Conservation (phyloP, 2,113 vertebrate genomes). For the Formicarius rufipectus region DNA sequence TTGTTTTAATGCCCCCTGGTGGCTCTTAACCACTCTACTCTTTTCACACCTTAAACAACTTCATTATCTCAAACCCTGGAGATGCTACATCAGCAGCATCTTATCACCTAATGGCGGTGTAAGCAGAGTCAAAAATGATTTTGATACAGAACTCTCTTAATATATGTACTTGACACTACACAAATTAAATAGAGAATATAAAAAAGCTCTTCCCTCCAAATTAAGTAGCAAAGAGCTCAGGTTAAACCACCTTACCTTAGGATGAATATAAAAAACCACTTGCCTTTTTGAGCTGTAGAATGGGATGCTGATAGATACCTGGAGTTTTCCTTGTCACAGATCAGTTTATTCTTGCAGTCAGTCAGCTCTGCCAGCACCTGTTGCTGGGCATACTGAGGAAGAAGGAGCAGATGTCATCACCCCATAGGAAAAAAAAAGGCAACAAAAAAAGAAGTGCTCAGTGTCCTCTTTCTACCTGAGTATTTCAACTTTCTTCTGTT, state of each 20-base stretch:
- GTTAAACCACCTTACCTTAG: neutral
- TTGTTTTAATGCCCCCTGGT: conserved; percentile 8
- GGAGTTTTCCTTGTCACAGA: conserved; percentile 70
- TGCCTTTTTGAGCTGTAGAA: neutral
- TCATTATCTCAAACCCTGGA: neutral
- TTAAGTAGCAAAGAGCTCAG: neutral
- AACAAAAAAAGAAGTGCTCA: neutral
- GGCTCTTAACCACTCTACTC: neutral
- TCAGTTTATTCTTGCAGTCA: conserved; percentile 75
- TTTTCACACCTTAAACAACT: neutral
- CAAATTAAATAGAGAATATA: neutral
- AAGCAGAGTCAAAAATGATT: neutral
- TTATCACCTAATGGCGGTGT: neutral
- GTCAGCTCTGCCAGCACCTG: conserved; percentile 72
- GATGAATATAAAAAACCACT: neutral
- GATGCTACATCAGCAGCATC: neutral
- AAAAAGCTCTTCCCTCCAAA: neutral
- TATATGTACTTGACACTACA: neutral
- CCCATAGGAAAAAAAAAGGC: neutral
- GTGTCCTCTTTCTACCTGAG: neutral
- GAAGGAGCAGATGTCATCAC: neutral
- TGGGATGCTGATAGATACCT: conserved; percentile 50
- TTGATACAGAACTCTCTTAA: neutral
- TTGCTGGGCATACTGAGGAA: conserved; percentile 53
- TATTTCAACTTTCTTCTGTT: neutral